phyloP scores from a whole-genome alignment of 2,113 vertebrate genomes.

The Australoheros scitulus region DNA sequence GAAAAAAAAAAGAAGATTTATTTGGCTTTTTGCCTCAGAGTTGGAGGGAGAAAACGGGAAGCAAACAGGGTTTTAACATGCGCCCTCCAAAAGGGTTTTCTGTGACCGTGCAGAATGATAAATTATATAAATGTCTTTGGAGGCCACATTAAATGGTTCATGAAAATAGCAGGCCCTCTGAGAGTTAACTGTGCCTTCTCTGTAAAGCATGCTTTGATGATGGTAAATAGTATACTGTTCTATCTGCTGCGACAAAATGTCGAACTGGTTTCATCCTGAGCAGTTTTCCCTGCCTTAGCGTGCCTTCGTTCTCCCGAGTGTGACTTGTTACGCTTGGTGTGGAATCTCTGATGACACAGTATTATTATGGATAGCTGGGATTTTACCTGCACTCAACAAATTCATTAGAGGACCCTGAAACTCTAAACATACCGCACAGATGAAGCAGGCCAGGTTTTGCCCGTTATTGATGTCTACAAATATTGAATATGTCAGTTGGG shows the following conservation, averaged over 20 bases:
- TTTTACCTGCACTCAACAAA: constrained; percentile 20
- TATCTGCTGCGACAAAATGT: constrained; percentile 55
- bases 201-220: constrained; percentile 59
- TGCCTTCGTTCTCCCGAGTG: constrained; percentile 7
- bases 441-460: constrained; percentile 44
- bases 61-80: constrained; percentile 44
- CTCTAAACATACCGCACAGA: constrained; percentile 31
- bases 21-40: constrained; percentile 43
- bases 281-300: not conserved
- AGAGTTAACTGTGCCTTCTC: constrained; percentile 48
- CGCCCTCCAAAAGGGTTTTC: constrained; percentile 28
- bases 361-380: constrained; percentile 20
- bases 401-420: constrained; percentile 55
- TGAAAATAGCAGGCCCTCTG: constrained; percentile 60
- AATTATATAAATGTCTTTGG: constrained; percentile 68
- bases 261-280: constrained; percentile 39
- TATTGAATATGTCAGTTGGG: constrained; percentile 48
- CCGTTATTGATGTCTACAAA: constrained; percentile 51
- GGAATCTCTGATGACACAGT: constrained; percentile 17
- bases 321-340: constrained; percentile 14
- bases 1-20: constrained; percentile 1
- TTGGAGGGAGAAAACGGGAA: constrained; percentile 19
- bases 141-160: constrained; percentile 71
- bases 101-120: constrained; percentile 63
- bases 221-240: constrained; percentile 57